Percentiles rank a stretch among this genome's conserved stretches.
phyloP scores from a whole-genome alignment of 2,888 invertebrate species.

The Tricholauxania praeusta region DNA sequence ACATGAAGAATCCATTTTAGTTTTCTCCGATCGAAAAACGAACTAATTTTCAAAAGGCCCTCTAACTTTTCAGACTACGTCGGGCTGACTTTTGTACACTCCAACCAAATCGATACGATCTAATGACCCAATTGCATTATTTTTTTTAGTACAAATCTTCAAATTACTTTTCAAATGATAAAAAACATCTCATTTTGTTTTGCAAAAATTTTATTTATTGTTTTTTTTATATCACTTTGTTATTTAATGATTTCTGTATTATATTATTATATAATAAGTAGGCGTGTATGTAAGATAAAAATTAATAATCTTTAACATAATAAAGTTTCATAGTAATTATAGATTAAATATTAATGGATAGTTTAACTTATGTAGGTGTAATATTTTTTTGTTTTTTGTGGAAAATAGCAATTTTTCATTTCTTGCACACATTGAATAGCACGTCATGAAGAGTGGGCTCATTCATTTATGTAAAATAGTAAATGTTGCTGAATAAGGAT shows the following conservation, averaged over 20 bases:
- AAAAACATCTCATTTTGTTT: background rate
- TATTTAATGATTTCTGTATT: slow-evolving; percentile 23
- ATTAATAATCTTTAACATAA: slow-evolving; percentile 16
- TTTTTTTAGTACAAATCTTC: too few species aligned
- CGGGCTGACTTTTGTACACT: too few species aligned
- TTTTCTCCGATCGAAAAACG: too few species aligned
- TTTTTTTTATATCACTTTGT: slow-evolving; percentile 30
- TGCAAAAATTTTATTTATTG: slow-evolving; percentile 29
- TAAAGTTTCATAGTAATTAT: slow-evolving; percentile 10
- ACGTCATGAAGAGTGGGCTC: background rate
- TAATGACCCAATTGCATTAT: too few species aligned
- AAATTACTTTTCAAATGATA: too few species aligned
- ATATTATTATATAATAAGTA: slow-evolving; percentile 11
- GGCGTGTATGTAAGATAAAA: slow-evolving; percentile 7
- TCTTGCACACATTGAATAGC: background rate
- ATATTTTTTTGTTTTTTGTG: background rate
- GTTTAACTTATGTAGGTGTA: background rate
- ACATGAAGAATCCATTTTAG: too few species aligned
- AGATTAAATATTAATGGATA: slow-evolving; percentile 7
- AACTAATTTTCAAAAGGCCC: too few species aligned
- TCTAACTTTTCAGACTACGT: too few species aligned
- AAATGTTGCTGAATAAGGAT: background rate
- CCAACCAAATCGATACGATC: too few species aligned
- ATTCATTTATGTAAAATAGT: slow-evolving; percentile 4
- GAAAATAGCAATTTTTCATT: background rate